Conservation (phyloP, 2,113 vertebrate genomes). For the Albula glossodonta region DNA sequence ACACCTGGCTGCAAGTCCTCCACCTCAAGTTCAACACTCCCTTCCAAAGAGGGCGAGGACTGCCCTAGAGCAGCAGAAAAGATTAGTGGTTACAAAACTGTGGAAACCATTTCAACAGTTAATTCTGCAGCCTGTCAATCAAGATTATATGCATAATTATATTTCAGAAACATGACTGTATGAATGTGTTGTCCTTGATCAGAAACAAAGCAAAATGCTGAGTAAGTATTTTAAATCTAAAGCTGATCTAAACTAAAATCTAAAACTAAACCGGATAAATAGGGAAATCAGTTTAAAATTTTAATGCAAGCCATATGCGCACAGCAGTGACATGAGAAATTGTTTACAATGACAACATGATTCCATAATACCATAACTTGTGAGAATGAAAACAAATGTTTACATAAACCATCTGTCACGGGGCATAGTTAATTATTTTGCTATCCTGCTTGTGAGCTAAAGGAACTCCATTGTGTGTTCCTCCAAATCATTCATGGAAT, state of each 20-base stretch:
- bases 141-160: background rate
- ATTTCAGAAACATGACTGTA: background rate
- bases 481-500: background rate
- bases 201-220: too few species aligned
- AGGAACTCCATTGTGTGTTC: background rate
- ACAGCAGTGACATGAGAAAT: too few species aligned
- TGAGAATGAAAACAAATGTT: background rate
- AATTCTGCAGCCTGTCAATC: background rate
- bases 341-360: too few species aligned
- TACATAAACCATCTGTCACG: background rate
- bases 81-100: background rate
- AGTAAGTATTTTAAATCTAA: too few species aligned
- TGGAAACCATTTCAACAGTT: constrained; percentile 1
- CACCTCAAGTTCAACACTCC: constrained; percentile 31
- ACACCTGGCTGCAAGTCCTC: background rate
- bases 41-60: constrained; percentile 41
- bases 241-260: too few species aligned
- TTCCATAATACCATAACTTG: background rate
- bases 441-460: background rate
- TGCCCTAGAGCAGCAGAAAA: constrained; percentile 38
- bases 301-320: background rate
- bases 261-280: background rate
- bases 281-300: background rate
- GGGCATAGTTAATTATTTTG: background rate
- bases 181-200: background rate